Conservation (phyloP, 1,140 invertebrate genomes). For the Leptoteleia sp. region DNA sequence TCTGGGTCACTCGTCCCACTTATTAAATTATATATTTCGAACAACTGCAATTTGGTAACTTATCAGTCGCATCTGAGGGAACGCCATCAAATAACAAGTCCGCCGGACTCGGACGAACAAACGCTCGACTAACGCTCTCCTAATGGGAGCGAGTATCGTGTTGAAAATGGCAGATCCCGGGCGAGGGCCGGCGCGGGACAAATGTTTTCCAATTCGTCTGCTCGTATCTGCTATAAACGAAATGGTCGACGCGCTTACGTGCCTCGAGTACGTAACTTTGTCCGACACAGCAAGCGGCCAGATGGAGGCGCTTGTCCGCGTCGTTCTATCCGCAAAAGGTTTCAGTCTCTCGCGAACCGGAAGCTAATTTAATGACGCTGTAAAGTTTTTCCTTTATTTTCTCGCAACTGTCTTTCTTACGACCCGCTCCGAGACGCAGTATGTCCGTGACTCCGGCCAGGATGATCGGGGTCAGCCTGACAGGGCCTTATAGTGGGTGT, state of each 20-base stretch:
- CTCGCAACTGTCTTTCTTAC: constrained; percentile 19
- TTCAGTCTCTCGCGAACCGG: constrained; percentile 61
- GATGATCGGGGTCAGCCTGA: no score
- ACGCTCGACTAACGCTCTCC: constrained; percentile 39
- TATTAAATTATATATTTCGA: constrained; percentile 38
- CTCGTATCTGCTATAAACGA: constrained; percentile 70
- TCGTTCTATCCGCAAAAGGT: constrained; percentile 55
- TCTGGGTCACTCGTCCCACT: constrained; percentile 20
- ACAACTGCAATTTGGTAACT: constrained; percentile 20
- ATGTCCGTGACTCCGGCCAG: no score
- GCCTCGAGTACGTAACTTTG: constrained; percentile 67
- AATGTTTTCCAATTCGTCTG: constrained; percentile 76
- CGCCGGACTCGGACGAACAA: constrained; percentile 32
- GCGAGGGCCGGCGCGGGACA: constrained; percentile 55
- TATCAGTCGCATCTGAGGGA: constrained; percentile 15
- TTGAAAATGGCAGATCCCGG: constrained; percentile 29
- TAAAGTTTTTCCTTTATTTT: constrained; percentile 57
- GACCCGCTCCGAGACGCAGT: no score
- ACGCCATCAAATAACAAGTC: constrained; percentile 7
- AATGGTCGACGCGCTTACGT: constrained; percentile 73
- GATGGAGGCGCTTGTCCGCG: constrained; percentile 57
- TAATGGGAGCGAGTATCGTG: constrained; percentile 43
- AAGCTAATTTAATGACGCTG: constrained; percentile 77
- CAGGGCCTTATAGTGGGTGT: no score
- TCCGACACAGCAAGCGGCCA: constrained; percentile 19